Base-by-base conservation (phyloP, 2,113 vertebrate genomes). In the Corythoichthys intestinalis region DNA sequence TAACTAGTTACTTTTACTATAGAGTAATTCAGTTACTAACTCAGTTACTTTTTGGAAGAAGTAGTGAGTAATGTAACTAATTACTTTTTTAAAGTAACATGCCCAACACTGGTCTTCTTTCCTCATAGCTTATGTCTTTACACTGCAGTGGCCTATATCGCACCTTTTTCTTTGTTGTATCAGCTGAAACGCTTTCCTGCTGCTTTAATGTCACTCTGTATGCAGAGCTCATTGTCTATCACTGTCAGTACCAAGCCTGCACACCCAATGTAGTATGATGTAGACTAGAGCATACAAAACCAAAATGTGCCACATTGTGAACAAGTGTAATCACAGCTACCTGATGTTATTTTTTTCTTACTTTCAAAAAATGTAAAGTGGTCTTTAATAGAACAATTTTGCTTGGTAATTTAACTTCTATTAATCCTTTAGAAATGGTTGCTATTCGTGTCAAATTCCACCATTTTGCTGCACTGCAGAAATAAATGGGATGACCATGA, bases 401-500 rank as follows among this genome's bases (percentile, higher is more conserved):
- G 53, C 53, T 34, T 6, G 20, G 53, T 56, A 28, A 56, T 12
- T 28, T n/a, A 4, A 34, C 53, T 28, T 56, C 20, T 56, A 56
- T 56, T 9, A 39, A 3, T 39, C 37, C 7, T 41, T 44, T 11
- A n/a, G 59, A n/a, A n/a, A 20, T 5, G 38, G 4, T 44, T 44
- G 39, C 8, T 44, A 5, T 62, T 62, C 1, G 7, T n/a, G 15
- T 20, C 17, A 41, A 62, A 5, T 62, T 62, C 59, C 39, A 10
- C 38, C 59, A 20, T 62, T 41, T 44, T 62, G 59, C 59, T 44
- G 59, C 59, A 46, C 14, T 20, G 63, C 44, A 49, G 63, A 46
- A 65, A 65, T 9, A 49, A 47, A 65, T 12, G 6, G 35, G 66
- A 66, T 82, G 59, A 70, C 46, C 50, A 28, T 28, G 20, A 28